Percentiles rank a stretch among this genome's conserved stretches.
These are phyloP conservation scores for Balaeniceps rex DNA, from an alignment of 2,113 vertebrate species.

Conservation along the genomic window DNA sequence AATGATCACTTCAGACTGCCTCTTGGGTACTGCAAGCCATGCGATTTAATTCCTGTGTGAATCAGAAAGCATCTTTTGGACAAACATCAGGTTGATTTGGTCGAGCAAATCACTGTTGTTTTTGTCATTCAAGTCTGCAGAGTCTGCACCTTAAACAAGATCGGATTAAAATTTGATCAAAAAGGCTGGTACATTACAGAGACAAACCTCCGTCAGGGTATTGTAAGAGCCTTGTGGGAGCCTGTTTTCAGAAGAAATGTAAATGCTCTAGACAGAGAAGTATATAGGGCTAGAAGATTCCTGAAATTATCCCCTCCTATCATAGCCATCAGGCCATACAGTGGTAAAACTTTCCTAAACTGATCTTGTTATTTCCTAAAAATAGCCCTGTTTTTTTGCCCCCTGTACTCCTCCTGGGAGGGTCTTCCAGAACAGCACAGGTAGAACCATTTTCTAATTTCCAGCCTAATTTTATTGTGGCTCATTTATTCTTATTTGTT, in stretches of 20 bases:
- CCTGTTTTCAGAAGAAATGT: not conserved
- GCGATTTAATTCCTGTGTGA: not conserved
- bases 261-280: not conserved
- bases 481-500: not conserved
- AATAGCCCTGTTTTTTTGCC: not conserved
- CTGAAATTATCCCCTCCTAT: not conserved
- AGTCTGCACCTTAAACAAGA: not conserved
- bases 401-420: not conserved
- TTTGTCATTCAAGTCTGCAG: not conserved
- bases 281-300: not conserved
- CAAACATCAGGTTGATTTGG: not conserved
- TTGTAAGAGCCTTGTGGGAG: not conserved
- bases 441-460: conserved; percentile 1
- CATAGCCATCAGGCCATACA: not conserved
- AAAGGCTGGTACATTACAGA: not conserved
- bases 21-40: not conserved
- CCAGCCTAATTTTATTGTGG: not conserved
- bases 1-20: not conserved
- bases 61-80: not conserved
- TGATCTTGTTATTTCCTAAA: not conserved
- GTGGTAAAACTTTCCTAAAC: not conserved
- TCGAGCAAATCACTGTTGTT: not conserved
- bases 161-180: not conserved
- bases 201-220: not conserved
- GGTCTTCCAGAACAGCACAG: not conserved